Evolutionary conservation across 1,140 invertebrate genomes (phyloP).

Genomic region (Pseudobourletiella spinata): DNA sequence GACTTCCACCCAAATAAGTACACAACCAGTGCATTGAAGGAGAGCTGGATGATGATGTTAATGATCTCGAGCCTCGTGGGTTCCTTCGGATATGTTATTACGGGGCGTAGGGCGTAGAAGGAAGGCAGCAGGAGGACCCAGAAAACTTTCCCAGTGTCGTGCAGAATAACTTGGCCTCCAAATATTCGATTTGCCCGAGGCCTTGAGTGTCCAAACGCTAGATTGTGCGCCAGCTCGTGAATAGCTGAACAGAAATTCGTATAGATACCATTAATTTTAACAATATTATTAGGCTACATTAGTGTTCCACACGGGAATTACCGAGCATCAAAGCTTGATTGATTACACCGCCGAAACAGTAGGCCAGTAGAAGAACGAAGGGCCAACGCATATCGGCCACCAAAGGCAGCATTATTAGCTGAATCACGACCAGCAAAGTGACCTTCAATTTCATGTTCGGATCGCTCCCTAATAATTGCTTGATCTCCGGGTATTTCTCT

Average conservation of each 20-base stretch:
- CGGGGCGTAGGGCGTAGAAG: conserved; percentile 88
- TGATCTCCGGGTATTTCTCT: conserved; percentile 96
- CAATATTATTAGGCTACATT: too few species aligned
- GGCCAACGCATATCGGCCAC: conserved; percentile 71
- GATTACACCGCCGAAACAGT: conserved; percentile 92
- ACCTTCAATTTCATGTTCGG: conserved; percentile 87
- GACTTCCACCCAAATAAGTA: conserved; percentile 73
- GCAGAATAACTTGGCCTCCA: conserved; percentile 89
- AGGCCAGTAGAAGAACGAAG: conserved; percentile 63
- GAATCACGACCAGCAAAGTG: conserved; percentile 67
- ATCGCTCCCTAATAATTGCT: conserved; percentile 88
- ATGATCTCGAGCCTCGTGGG: conserved; percentile 70
- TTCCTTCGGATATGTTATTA: conserved; percentile 82
- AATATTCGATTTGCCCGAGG: conserved; percentile 76
- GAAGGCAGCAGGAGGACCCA: conserved; percentile 95
- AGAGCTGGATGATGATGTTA: conserved; percentile 78
- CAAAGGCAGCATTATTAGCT: conserved; percentile 70
- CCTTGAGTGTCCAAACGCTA: conserved; percentile 85
- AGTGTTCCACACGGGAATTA: too few species aligned
- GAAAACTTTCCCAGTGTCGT: conserved; percentile 85
- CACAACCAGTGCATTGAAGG: conserved; percentile 69
- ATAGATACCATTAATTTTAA: too few species aligned
- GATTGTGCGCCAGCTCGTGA: conserved; percentile 95
- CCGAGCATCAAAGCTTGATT: conserved; percentile 96
- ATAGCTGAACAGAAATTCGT: conserved; percentile 67